Base-by-base conservation (phyloP, 2,888 invertebrate species). In the Macropis europaea region DNA sequence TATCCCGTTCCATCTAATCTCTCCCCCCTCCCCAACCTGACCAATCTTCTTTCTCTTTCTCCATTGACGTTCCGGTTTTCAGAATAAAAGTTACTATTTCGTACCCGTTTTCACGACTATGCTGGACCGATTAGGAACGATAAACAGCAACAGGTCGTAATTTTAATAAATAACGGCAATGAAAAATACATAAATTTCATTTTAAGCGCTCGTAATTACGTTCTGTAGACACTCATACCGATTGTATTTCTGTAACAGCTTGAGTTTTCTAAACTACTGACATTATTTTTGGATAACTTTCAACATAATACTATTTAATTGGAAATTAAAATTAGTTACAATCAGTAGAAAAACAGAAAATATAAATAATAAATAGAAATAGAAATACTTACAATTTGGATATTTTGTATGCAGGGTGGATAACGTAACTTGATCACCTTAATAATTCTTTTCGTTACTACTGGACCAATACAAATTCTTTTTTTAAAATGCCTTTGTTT, bases 41-140 rank as follows among this genome's bases (percentile, higher is more conserved):
- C n/a, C n/a, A n/a, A n/a, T 26, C 24, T 7, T 38, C 24, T 43
- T 26, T 45, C 45, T 26, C 43, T 32, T 15, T 40, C 24, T 47
- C 22, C 11, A 34, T 17, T 13, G 50, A 42, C 24, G 11, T 43
- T 59, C 48, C 43, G 43, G 64, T 59, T 57, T 38, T 50, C 43
- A 7, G 28, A 11, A 53, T 47, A 47, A 62, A 62, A 26, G 15
- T 34, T 2, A 17, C 9, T 26, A n/a, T 17, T 42, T 56, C 32
- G 4, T 17, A 24, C 7, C 30, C 19, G 32, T 50, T 66, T 56
- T 52, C 48, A 47, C 57, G 36, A 67, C 59, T 56, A 36, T 5
- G 13, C 9, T 9, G 19, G 43, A 56, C 40, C n/a, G n/a, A 67
- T 76, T 72, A 76, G 53, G 71, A 76, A 67, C 67, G 63, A 63